These are phyloP conservation scores for Embidobia sp. DNA, from an alignment of 2,888 invertebrate species.

Conservation along the genomic window DNA sequence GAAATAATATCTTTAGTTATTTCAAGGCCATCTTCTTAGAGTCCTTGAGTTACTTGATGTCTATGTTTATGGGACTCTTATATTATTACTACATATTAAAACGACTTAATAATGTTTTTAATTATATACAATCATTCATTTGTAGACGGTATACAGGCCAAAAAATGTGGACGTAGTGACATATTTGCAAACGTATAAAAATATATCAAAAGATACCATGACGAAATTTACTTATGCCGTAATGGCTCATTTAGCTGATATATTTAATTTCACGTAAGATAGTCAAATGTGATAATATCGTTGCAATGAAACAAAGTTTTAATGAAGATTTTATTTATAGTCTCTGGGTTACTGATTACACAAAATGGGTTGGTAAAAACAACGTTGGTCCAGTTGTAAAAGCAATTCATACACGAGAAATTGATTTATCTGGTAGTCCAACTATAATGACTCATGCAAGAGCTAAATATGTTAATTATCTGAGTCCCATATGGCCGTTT, in stretches of 20 bases:
- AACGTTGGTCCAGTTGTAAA: conserved; percentile 59
- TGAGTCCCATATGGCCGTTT: conserved; percentile 49
- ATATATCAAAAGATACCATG: conserved; percentile 47
- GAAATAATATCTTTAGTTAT: too few species aligned
- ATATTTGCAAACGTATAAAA: conserved; percentile 40
- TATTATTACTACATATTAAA: not conserved
- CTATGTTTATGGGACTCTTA: too few species aligned
- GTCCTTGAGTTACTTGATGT: too few species aligned
- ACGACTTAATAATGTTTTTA: not conserved
- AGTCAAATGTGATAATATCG: too few species aligned
- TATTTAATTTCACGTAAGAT: conserved; percentile 68
- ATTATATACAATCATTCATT: not conserved
- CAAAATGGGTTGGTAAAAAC: conserved; percentile 39
- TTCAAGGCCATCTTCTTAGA: too few species aligned
- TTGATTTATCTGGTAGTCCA: conserved; percentile 53
- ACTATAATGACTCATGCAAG: conserved; percentile 41
- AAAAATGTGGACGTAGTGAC: not conserved
- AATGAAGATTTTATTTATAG: too few species aligned
- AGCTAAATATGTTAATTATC: conserved; percentile 33
- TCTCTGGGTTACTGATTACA: too few species aligned
- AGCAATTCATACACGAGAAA: conserved; percentile 22
- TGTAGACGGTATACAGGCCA: conserved; percentile 37
- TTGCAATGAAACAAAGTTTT: too few species aligned
- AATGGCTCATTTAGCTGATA: conserved; percentile 58
- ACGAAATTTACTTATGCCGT: conserved; percentile 57